A percentile compares a stretch with the other conserved stretches of the same genome.
phyloP scores from a whole-genome alignment of 1,140 invertebrate species.

The Drosophila tristis region DNA sequence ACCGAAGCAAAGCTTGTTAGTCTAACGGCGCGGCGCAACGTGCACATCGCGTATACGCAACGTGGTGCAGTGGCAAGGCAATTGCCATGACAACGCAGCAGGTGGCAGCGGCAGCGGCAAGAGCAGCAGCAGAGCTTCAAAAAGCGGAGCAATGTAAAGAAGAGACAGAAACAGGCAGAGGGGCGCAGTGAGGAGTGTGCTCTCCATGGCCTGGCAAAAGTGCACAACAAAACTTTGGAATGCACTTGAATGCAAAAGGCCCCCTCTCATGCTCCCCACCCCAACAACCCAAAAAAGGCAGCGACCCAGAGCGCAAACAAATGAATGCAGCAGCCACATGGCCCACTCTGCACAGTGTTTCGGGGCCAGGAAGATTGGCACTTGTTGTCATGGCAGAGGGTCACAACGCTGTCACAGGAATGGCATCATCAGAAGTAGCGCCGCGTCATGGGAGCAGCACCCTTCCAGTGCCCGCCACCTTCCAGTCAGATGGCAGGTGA shows the following conservation, averaged over 20 bases:
- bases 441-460: no score
- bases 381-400: conserved; percentile 38
- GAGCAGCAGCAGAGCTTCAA: not conserved
- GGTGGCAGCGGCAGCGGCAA: conserved; percentile 35
- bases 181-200: not conserved
- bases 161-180: not conserved
- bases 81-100: conserved; percentile 53
- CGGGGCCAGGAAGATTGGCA: conserved; percentile 47
- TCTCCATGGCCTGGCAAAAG: conserved; percentile 15
- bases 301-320: conserved; percentile 49
- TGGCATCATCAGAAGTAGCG: conserved; percentile 7
- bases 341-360: conserved; percentile 18
- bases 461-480: conserved; percentile 9
- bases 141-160: not conserved
- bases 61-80: conserved; percentile 23
- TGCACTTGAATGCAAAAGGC: conserved; percentile 39
- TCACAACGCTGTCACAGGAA: not conserved
- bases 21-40: conserved; percentile 8
- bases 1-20: conserved; percentile 28
- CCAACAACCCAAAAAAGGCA: conserved; percentile 10
- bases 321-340: conserved; percentile 43
- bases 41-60: conserved; percentile 56
- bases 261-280: no score
- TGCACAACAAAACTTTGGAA: conserved; percentile 45
- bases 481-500: conserved; percentile 31